Evolutionary conservation across 2,797 vertebrate genomes (phyloP).

Genomic region (Bradypodion pumilum): DNA sequence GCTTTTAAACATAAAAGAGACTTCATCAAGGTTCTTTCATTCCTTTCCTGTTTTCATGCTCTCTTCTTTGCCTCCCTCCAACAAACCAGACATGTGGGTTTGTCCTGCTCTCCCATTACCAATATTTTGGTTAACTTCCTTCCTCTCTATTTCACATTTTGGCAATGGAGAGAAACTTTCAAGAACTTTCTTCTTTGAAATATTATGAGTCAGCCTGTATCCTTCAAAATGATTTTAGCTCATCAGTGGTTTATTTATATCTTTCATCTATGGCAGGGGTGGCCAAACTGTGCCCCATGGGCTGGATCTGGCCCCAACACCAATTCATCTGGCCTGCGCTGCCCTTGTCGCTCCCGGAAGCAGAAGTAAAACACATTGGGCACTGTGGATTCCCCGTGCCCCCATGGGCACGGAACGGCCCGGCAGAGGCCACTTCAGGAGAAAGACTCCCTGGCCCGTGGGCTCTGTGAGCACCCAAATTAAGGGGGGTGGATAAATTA

Average conservation of each 20-base stretch:
- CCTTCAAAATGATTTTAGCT: slow-evolving; percentile 68
- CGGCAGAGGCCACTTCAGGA: too few relatives aligned
- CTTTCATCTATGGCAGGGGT: too few relatives aligned
- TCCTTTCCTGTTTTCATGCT: slow-evolving; percentile 38
- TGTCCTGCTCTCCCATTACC: slow-evolving; percentile 52
- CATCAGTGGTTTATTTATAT: slow-evolving; percentile 57
- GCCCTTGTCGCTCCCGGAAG: too few relatives aligned
- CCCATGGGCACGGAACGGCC: too few relatives aligned
- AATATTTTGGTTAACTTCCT: slow-evolving; percentile 64
- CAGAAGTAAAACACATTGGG: too few relatives aligned
- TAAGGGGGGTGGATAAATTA: too few relatives aligned
- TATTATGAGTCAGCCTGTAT: slow-evolving; percentile 69
- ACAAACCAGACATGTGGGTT: slow-evolving; percentile 54
- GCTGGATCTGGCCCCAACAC: too few relatives aligned
- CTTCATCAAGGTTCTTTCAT: slow-evolving; percentile 16
- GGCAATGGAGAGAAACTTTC: slow-evolving; percentile 70
- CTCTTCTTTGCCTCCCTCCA: slow-evolving; percentile 7
- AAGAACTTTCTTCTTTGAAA: slow-evolving; percentile 73
- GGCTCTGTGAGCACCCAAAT: too few relatives aligned
- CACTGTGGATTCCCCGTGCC: too few relatives aligned
- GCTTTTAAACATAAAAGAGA: slow-evolving; percentile 43
- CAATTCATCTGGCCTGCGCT: too few relatives aligned
- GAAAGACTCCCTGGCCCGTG: too few relatives aligned
- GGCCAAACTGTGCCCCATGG: too few relatives aligned
- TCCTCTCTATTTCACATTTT: slow-evolving; percentile 64